Base-by-base conservation (phyloP, 2,888 invertebrate genomes). In the Dasysyrphus tricinctus region DNA sequence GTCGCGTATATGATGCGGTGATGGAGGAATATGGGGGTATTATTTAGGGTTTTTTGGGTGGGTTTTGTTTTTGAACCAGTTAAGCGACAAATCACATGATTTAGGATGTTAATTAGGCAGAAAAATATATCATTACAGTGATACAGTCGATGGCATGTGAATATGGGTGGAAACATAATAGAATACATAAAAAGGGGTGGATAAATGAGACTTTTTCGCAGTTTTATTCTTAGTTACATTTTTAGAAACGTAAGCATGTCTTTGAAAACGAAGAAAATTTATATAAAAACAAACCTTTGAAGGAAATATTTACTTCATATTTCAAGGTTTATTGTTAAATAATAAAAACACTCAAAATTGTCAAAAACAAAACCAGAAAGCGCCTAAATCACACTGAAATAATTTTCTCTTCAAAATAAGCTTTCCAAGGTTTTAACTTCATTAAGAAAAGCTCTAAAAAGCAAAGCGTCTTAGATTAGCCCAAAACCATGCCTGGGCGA, bases 31-130 rank as follows among this genome's bases (percentile, higher is more conserved):
- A 44, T 44, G 24, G 24, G 49, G 19, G 11, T 49, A 12, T 14
- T 6, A n/a, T 42, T 61, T 24, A 39, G 39, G 67, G n/a, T 44
- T 65, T 82, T 73, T 19, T 79, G 82, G 57, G 57, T 59, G 74
- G 65, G 29, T 49, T 82, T 81, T 74, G 67, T 56, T 86, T 86
- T 82, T 86, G 74, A 86, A 75, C 74, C 75, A 78, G 70, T 65
- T 70, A 86, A 81, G 78, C 83, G 84, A 88, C 88, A 88, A 88
- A 88, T 88, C 86, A 88, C 81, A 82, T 88, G 88, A 88, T 88
- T 88, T 88, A 88, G 88, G 86, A 88, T 81, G 86, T 84, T 88
- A 88, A 88, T 88, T 88, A 88, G 88, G 81, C 74, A 75, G 76
- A 75, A 79, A 82, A 88, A 88, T 81, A 79, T 82, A 81, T 81